A percentile compares a stretch with the other conserved stretches of the same genome.
Conservation (phyloP, 2,797 vertebrate genomes). For the Rallus crepitans region DNA sequence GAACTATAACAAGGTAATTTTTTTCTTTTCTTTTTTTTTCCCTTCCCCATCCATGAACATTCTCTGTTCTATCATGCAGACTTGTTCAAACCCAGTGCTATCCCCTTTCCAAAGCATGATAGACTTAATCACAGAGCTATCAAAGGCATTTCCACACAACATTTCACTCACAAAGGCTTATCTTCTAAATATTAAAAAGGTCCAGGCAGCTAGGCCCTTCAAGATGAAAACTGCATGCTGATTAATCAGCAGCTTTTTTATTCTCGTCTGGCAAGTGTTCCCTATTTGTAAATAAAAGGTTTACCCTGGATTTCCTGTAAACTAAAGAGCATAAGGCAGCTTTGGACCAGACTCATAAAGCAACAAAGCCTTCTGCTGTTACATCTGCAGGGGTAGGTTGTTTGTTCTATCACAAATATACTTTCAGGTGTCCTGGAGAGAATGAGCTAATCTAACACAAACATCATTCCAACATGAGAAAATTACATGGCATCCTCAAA, state of each 20-base stretch:
- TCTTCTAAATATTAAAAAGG: slow-evolving; percentile 71
- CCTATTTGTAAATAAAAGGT: slow-evolving; percentile 79
- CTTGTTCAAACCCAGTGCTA: slow-evolving; percentile 59
- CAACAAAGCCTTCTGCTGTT: slow-evolving; percentile 59
- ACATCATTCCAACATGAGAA: slow-evolving; percentile 29
- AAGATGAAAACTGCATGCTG: slow-evolving; percentile 77
- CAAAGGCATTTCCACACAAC: slow-evolving; percentile 77
- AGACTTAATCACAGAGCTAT: slow-evolving; percentile 77
- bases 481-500: slow-evolving; percentile 6
- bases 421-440: slow-evolving; percentile 55
- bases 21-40: background rate
- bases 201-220: slow-evolving; percentile 54
- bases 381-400: slow-evolving; percentile 18
- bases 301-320: slow-evolving; percentile 75
- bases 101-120: slow-evolving; percentile 68
- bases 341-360: slow-evolving; percentile 68
- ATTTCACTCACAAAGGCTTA: slow-evolving; percentile 71
- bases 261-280: slow-evolving; percentile 70
- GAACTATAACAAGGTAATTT: slow-evolving; percentile 74
- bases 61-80: slow-evolving; percentile 68
- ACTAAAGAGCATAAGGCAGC: slow-evolving; percentile 64
- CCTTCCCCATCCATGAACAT: slow-evolving; percentile 54
- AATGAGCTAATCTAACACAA: slow-evolving; percentile 46
- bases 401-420: slow-evolving; percentile 7
- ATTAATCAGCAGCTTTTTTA: slow-evolving; percentile 78